Evolutionary conservation across 2,888 invertebrate species (phyloP).

Genomic region (Galerucella pusilla): DNA sequence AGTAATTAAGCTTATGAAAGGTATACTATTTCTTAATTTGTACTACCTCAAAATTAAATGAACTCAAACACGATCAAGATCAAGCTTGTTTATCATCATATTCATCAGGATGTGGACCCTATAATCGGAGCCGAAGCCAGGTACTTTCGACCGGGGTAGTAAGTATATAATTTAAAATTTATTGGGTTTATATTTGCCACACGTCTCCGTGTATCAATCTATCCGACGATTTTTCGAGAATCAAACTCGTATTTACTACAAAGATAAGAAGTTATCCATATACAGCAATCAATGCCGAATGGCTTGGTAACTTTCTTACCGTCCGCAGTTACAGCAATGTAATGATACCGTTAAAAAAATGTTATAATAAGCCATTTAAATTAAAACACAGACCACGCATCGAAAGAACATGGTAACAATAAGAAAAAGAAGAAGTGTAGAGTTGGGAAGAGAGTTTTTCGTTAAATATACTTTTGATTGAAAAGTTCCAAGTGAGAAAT

Average conservation of each 20-base stretch:
- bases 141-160: no score
- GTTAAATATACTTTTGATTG: not conserved
- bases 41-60: no score
- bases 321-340: conserved; percentile 18
- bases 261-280: conserved; percentile 40
- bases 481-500: not conserved
- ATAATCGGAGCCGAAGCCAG: no score
- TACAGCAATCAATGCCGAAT: conserved; percentile 42
- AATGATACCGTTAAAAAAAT: conserved; percentile 38
- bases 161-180: not conserved
- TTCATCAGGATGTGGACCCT: no score
- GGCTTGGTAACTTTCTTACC: conserved; percentile 39
- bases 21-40: no score
- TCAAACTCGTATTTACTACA: not conserved
- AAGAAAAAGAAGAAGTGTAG: no score
- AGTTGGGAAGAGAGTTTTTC: not conserved
- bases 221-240: not conserved
- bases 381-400: conserved; percentile 21
- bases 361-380: conserved; percentile 39
- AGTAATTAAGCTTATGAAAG: no score
- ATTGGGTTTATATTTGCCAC: not conserved
- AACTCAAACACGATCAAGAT: no score
- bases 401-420: not conserved
- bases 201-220: not conserved
- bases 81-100: no score